Evolutionary conservation across 2,888 invertebrate species (phyloP).

Genomic region (Axea sp.): DNA sequence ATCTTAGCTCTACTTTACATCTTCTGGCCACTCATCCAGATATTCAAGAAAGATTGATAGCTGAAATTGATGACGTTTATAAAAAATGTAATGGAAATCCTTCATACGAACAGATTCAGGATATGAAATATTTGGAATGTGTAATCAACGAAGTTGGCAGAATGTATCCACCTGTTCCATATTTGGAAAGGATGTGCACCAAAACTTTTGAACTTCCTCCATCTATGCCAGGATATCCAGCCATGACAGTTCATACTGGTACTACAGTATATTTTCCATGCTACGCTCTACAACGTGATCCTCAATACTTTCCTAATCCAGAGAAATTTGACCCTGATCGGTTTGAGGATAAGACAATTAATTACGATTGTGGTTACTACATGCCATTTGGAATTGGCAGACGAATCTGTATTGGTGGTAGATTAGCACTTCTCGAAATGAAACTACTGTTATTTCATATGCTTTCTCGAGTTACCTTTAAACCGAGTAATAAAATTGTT

Average conservation of each 20-base stretch:
- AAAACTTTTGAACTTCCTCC: slow-evolving; percentile 71
- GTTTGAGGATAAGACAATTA: slow-evolving; percentile 40
- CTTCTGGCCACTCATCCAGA: slow-evolving; percentile 75
- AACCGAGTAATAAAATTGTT: slow-evolving; percentile 76
- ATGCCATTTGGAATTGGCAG: slow-evolving; percentile 77
- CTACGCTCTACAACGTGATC: slow-evolving; percentile 42
- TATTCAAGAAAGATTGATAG: slow-evolving; percentile 78
- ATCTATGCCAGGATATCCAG: slow-evolving; percentile 67
- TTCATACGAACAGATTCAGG: slow-evolving; percentile 78
- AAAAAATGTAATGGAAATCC: slow-evolving; percentile 73
- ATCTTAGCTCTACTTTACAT: slow-evolving; percentile 67
- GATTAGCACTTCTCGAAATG: slow-evolving; percentile 66
- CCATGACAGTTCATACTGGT: slow-evolving; percentile 70
- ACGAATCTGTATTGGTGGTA: slow-evolving; percentile 74
- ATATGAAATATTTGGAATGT: slow-evolving; percentile 81
- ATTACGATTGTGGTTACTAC: slow-evolving; percentile 64
- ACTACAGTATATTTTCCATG: slow-evolving; percentile 29
- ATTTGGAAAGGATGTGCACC: slow-evolving; percentile 70
- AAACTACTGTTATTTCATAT: slow-evolving; percentile 67
- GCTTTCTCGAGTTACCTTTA: slow-evolving; percentile 62
- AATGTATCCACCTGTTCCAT: slow-evolving; percentile 68
- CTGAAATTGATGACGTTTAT: slow-evolving; percentile 70
- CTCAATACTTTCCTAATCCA: slow-evolving; percentile 43
- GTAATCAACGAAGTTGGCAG: slow-evolving; percentile 76
- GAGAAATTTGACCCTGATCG: slow-evolving; percentile 54